Evolutionary conservation across 1,140 invertebrate species (phyloP).

Genomic region (Acromyrmex charruanus): DNA sequence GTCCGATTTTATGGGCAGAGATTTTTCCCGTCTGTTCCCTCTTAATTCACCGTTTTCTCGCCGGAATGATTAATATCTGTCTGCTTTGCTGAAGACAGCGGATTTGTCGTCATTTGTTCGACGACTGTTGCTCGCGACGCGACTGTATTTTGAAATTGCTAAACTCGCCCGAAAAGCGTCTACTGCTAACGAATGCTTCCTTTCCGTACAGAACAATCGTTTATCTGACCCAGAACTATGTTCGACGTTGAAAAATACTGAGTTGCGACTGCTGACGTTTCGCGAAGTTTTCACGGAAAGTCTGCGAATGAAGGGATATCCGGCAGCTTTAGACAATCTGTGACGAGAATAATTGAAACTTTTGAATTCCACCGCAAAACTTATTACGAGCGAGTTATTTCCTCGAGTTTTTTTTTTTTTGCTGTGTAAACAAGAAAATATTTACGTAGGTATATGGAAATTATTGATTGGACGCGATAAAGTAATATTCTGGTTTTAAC

Average conservation of each 20-base stretch:
- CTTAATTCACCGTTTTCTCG: not conserved
- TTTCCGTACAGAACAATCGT: not conserved
- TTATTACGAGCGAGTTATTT: not conserved
- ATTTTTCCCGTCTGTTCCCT: not conserved
- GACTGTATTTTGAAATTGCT: not conserved
- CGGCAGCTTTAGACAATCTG: not conserved
- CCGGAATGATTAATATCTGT: not conserved
- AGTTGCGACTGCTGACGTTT: not conserved
- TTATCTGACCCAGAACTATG: not conserved
- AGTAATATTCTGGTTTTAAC: slow-evolving; percentile 8
- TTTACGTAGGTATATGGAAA: not conserved
- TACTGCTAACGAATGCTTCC: not conserved
- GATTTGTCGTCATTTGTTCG: not conserved
- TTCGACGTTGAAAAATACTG: not conserved
- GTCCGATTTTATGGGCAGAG: not conserved
- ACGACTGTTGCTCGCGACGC: not conserved
- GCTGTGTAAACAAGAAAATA: not conserved
- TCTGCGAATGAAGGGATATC: not conserved
- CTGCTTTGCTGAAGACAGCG: not conserved
- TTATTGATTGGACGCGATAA: not conserved
- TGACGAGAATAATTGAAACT: not conserved
- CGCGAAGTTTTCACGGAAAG: not conserved
- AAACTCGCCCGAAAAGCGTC: not conserved
- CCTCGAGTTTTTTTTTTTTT: not conserved
- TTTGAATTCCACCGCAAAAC: not conserved